Evolutionary conservation across 2,888 invertebrate genomes (phyloP), one percentile per base, ranked within the genome.

Genomic region (Muschampia plurimacula): DNA sequence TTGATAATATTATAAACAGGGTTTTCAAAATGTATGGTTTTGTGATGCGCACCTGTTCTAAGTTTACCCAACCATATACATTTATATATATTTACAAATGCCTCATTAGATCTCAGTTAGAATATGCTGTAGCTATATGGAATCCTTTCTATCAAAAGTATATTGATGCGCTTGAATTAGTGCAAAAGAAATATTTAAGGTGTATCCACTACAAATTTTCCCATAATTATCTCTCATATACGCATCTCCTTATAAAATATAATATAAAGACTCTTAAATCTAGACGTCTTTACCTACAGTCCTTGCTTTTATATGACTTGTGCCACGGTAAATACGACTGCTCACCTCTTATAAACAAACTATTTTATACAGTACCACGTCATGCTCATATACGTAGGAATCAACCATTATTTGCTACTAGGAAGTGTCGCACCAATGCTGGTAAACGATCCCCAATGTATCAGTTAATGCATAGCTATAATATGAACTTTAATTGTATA

Each of bases 401-500:
- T 55, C 22, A 22, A 55, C 22, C 22, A 8, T 9, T 55, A 5
- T 55, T 55, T 55, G 55, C 55, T 10, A 22, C 22, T 9, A 4
- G 3, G 2, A 55, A 55, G 9, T 55, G 55, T 22, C 55, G 55
- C 8, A 55, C 55, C 9, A 55, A 55, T 8, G 15, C 22, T 22
- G 55, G 55, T 9, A 55, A 55, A 22, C 55, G 22, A 55, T 55
- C 55, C 55, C 55, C 55, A 10, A 55, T 55, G n/a, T 55, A 55
- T 55, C 55, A 55, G 9, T 55, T 55, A 9, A 55, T 55, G 55
- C 15, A 52, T 8, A 52, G 15, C 8, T 52, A 52, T 15, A 52
- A 52, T 52, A 52, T 52, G 52, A 52, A 52, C 15, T 52, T 52
- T 15, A 52, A 6, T 5, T 8, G 4, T 22, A 8, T 52, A 13